Conservation (phyloP, 2,888 invertebrate genomes). For the Pristionchus japonicus region DNA sequence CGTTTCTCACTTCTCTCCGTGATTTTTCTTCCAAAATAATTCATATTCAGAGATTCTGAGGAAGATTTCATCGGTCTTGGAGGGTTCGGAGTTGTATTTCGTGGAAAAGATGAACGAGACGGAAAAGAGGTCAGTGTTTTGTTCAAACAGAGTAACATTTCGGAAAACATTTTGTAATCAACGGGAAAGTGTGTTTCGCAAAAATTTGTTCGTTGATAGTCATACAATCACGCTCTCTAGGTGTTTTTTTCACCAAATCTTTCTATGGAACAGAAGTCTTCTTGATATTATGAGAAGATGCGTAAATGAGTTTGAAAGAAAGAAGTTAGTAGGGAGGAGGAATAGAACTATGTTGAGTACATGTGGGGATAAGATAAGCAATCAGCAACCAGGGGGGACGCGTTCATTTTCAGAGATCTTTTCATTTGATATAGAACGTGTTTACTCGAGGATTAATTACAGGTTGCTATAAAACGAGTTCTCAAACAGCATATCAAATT, state of each 20-base stretch:
- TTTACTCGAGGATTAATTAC: conserved; percentile 34
- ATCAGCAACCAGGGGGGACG: background rate
- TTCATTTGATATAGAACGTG: background rate
- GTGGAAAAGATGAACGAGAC: conserved; percentile 52
- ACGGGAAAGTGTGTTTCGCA: too few relatives aligned
- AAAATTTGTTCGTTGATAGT: too few relatives aligned
- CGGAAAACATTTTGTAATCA: background rate
- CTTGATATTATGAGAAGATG: background rate
- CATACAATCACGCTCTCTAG: too few relatives aligned
- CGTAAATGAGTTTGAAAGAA: background rate
- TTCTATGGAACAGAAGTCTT: too few relatives aligned
- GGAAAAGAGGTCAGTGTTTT: conserved; percentile 43
- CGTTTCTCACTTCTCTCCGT: too few relatives aligned
- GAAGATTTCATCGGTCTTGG: conserved; percentile 68
- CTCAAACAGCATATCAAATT: conserved; percentile 66
- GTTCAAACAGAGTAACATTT: background rate
- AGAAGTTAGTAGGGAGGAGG: background rate
- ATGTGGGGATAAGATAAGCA: background rate
- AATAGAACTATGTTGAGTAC: background rate
- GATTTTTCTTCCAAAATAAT: background rate
- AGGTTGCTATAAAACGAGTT: conserved; percentile 73
- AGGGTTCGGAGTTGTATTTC: conserved; percentile 71
- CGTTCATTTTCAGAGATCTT: background rate
- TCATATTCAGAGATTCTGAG: conserved; percentile 59
- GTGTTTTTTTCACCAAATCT: too few relatives aligned